Evolutionary conservation across 2,888 invertebrate genomes (phyloP), one percentile per base, ranked within the genome.

Genomic region (Disparrhopalites patrizii): DNA sequence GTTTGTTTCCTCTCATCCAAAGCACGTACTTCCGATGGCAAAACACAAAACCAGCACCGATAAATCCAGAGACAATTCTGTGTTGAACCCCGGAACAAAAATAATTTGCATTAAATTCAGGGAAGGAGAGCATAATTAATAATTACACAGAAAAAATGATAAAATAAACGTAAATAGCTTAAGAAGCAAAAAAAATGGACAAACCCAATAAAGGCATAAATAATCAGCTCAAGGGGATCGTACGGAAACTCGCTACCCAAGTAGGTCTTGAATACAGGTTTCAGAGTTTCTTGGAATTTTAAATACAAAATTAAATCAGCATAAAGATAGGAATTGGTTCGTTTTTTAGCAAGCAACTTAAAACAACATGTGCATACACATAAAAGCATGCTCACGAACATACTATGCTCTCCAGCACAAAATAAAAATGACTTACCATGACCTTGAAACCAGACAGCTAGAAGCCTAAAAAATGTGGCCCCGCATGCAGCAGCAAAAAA

Each of bases 401-500:
- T n/a, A n/a, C n/a, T n/a, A n/a, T n/a, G n/a, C n/a, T n/a, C n/a
- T n/a, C n/a, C n/a, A n/a, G n/a, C n/a, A 52, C 15, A 62, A 62
- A n/a, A 8, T 18, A 60, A n/a, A n/a, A n/a, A n/a, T n/a, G n/a
- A 50, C 18, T 36, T 43, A 74, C 72, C 74, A 57, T 72, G 68
- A 23, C 74, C 74, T 65, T 74, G 72, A 75, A 94, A 92, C 94
- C 95, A 96, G 33, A 97, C 94, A 0, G 94, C 93, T 64, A 99
- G 81, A 10, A 98, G 82, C 0, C 97, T 84, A 80, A 98, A 98
- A 77, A 95, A 91, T 31, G 96, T 91, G 13, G 98, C 98, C 62
- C 96, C 95, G 80, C 95, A 96, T 33, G 97, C 97, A 0, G 98
- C 96, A 0, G 97, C 91, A 79, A 97, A 98, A 81, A 99, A 98